Conservation (phyloP, 2,113 vertebrate species). For the Nansenia antarctica region DNA sequence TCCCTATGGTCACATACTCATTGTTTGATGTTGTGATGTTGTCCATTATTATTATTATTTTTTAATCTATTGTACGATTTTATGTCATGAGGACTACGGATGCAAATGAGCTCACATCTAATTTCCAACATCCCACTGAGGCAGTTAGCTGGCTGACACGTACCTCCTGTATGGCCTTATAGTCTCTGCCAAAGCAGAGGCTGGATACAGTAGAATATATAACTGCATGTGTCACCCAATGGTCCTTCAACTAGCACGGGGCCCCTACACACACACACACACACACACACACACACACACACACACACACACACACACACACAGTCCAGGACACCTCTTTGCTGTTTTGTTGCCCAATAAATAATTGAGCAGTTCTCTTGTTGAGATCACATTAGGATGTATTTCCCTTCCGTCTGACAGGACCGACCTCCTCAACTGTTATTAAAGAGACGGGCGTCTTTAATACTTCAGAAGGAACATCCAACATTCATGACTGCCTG, state of each 20-base stretch:
- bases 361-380: constrained; percentile 48
- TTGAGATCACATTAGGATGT: constrained; percentile 46
- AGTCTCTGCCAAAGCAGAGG: neutral
- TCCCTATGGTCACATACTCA: too few relatives aligned
- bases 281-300: neutral
- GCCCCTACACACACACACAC: too few relatives aligned
- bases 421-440: constrained; percentile 44
- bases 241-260: neutral
- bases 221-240: neutral
- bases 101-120: neutral
- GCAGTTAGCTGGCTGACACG: constrained; percentile 29
- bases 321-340: neutral
- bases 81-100: too few relatives aligned
- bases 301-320: neutral
- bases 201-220: neutral
- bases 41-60: too few relatives aligned
- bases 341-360: constrained; percentile 41
- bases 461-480: constrained; percentile 59
- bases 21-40: too few relatives aligned
- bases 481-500: constrained; percentile 57
- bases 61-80: too few relatives aligned
- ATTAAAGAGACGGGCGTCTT: constrained; percentile 35
- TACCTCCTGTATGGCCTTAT: neutral
- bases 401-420: constrained; percentile 31
- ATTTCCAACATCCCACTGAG: neutral